Evolutionary conservation across 2,888 invertebrate genomes (phyloP).

Genomic region (Ornithoptera priamus): DNA sequence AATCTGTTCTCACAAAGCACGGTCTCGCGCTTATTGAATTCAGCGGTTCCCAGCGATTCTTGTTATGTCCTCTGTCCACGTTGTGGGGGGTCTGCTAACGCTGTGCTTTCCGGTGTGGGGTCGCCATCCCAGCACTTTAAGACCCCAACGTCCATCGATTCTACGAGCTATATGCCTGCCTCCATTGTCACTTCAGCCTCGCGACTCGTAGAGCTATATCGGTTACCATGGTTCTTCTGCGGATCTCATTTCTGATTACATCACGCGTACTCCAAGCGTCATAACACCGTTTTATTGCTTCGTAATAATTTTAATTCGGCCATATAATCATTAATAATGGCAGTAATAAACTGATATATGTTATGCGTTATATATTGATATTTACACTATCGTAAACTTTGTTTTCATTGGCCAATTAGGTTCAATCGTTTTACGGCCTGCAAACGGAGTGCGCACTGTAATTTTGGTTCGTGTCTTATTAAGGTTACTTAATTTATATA

Average conservation of each 20-base stretch:
- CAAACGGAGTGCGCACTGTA: constrained; percentile 11
- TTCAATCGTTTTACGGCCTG: constrained; percentile 28
- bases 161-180: no score
- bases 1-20: no score
- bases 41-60: no score
- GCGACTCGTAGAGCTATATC: no score
- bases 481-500: background rate
- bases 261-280: constrained; percentile 1
- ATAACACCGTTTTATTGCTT: background rate
- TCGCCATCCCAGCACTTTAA: no score
- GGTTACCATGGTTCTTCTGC: no score
- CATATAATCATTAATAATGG: constrained; percentile 23
- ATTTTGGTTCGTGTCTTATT: constrained; percentile 6
- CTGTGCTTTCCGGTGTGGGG: background rate
- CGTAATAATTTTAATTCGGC: constrained; percentile 28
- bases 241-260: background rate
- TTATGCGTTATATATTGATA: constrained; percentile 16
- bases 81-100: no score
- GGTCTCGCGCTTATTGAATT: no score
- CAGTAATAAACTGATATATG: constrained; percentile 21
- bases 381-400: constrained; percentile 16
- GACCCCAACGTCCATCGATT: no score
- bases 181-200: no score
- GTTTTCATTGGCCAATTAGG: constrained; percentile 25
- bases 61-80: no score